Percentiles rank a stretch among this genome's conserved stretches.
Evolutionary conservation across 2,797 vertebrate species (phyloP).

Genomic region (Rhinogobio ventralis): DNA sequence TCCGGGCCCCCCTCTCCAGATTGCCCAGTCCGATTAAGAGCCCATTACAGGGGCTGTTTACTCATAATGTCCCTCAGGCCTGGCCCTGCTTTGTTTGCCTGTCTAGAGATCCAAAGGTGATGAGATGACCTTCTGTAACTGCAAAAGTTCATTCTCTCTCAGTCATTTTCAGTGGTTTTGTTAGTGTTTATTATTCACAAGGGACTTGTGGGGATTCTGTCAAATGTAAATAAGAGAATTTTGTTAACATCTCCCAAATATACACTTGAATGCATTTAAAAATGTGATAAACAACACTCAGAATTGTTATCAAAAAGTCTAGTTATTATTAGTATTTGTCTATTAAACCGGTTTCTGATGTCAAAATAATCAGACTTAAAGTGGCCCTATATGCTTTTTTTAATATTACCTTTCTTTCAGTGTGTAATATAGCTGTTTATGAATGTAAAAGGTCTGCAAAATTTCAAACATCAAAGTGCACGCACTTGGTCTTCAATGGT

Average conservation of each 20-base stretch:
- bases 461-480: neutral
- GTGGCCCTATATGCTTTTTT: neutral
- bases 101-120: constrained; percentile 68
- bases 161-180: constrained; percentile 10
- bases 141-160: constrained; percentile 61
- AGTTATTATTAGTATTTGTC: neutral
- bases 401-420: neutral
- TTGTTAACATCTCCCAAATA: neutral
- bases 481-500: rapidly evolving
- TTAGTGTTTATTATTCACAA: neutral
- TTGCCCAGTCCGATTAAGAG: constrained; percentile 80
- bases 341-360: neutral
- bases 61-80: constrained; percentile 73
- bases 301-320: neutral
- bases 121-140: constrained; percentile 72
- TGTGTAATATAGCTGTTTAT: neutral
- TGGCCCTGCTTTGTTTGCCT: constrained; percentile 75
- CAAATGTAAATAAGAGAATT: neutral
- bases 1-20: constrained; percentile 76
- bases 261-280: neutral
- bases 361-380: neutral
- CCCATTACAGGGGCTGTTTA: constrained; percentile 82
- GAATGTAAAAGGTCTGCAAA: neutral
- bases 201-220: neutral
- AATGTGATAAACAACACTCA: neutral